Base-by-base conservation (phyloP, 2,113 vertebrate genomes). In the Galeopterus variegatus region DNA sequence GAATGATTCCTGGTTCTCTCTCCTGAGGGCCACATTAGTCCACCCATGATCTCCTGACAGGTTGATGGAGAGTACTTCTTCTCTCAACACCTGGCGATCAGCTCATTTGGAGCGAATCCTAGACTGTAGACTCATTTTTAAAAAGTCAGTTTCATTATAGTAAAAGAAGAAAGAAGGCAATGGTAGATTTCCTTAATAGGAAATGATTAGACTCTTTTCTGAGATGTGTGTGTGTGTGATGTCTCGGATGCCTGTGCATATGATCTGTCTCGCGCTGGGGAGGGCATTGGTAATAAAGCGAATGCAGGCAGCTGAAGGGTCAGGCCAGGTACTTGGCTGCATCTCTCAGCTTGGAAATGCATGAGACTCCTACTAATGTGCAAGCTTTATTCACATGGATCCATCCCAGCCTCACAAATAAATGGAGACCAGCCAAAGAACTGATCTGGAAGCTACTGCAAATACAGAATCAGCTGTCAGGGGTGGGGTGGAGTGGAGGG, bases 341-440 rank as follows among this genome's bases (percentile, higher is more conserved):
- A n/a, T 81, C 56, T 13, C 60, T 3, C 26, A 60, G 96, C 52
- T 54, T 75, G 75, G 70, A 92, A 88, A 96, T 56, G n/a, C 50
- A 69, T 1, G 91, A 65, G 72, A n/a, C 41, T 52, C 77, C 93
- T 95, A 28, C 94, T 93, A 93, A 97, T 88, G 33, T 13, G 65
- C 15, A 21, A 65, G 60, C 41, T 80, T 65, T 79, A 95, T 96
- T 95, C 97, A 54, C 36, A 26, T 14, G 77, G 73, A 24, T 64
- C 82, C 70, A 79, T 88, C 89, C 58, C 70, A 64, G 93, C 33
- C 89, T 91, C 54, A 14, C 36, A 54, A 26, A 90, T 72, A 62
- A 90, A 24, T n/a, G 86, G 87, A 95, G 96, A 77, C 58, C 90
- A 90, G 73, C 62, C 56, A 31, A 28, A 95, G 94, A 89, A 72